Percentiles rank a stretch among this genome's conserved stretches.
phyloP scores from a whole-genome alignment of 2,797 vertebrate species.

The Muscicapa striata region DNA sequence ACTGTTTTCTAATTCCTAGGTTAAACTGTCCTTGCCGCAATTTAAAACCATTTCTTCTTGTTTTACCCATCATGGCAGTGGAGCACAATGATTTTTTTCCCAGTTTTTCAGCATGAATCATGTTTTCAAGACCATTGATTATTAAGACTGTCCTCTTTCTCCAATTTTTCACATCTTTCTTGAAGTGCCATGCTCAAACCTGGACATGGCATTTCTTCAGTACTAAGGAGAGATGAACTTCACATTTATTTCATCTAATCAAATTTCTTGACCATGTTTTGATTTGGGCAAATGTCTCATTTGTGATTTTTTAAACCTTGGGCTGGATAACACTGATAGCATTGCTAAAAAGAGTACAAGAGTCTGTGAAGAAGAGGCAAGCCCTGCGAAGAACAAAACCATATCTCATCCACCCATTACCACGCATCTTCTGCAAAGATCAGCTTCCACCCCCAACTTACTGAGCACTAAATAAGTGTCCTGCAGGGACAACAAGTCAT shows the following conservation, averaged over 20 bases:
- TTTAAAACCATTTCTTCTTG: slow-evolving; percentile 5
- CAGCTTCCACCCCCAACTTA: not conserved
- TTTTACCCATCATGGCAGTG: not conserved
- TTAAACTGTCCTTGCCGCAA: not conserved
- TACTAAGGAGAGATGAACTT: not conserved
- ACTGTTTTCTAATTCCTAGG: not conserved
- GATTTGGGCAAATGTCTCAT: not conserved
- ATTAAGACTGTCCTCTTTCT: not conserved
- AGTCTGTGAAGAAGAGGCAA: not conserved
- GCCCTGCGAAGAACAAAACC: not conserved
- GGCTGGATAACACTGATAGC: not conserved
- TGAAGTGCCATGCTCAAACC: not conserved
- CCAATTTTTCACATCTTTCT: not conserved
- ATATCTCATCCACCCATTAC: not conserved
- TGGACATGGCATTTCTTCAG: not conserved
- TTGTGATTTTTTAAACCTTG: not conserved
- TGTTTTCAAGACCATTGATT: not conserved
- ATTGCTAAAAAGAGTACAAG: not conserved
- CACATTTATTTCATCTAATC: not conserved
- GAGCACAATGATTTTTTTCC: not conserved
- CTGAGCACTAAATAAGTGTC: not conserved
- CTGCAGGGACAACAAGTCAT: not conserved
- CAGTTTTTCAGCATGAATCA: not conserved
- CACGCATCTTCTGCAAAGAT: not conserved
- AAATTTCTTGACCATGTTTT: not conserved